Evolutionary conservation across 2,113 vertebrate species (phyloP), one percentile per base, ranked within the genome.

Genomic region (Dicaeum eximium): DNA sequence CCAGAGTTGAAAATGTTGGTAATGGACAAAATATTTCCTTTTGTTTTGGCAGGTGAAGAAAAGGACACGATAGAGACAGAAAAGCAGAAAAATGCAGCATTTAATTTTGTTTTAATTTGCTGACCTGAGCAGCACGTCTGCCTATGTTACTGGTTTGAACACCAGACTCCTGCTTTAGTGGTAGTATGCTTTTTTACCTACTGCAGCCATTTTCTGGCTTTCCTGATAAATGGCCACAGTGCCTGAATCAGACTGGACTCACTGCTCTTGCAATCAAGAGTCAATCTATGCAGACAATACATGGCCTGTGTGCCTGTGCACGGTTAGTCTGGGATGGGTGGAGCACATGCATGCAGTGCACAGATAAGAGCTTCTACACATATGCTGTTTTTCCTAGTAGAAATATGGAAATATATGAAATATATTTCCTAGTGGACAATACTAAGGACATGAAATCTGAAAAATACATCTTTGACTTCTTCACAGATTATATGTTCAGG

Each of bases 321-420:
- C 1, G 0, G 18, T 31, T 12, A 38, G 14, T 44, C 45, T 1
- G 1, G 21, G 15, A 27, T 38, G 20, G 8, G 48, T 72, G 18
- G 13, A 80, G 27, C 51, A n/a, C 0, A 0, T 33, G 42, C 31
- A 35, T 3, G 7, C 42, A 57, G 67, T 20, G 40, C 30, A 50
- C 9, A 57, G 27, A 17, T 0, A 0, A 66, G 48, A 80, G 12
- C 18, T 77, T 6, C 73, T 50, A 60, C 18, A 30, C 30, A n/a
- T 3, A 33, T 2, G 0, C 19, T 70, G 31, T 13, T 53, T 47
- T 69, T 28, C 44, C 33, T 27, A 38, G 13, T 33, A 28, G 66
- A 80, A 90, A 51, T 61, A 40, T 0, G 1, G n/a, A n/a, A n/a
- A n/a, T n/a, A n/a, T n/a, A n/a, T n/a, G n/a, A n/a, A n/a, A n/a